phyloP scores from a whole-genome alignment of 2,888 invertebrate genomes.

The Nasonovia ribisnigri region DNA sequence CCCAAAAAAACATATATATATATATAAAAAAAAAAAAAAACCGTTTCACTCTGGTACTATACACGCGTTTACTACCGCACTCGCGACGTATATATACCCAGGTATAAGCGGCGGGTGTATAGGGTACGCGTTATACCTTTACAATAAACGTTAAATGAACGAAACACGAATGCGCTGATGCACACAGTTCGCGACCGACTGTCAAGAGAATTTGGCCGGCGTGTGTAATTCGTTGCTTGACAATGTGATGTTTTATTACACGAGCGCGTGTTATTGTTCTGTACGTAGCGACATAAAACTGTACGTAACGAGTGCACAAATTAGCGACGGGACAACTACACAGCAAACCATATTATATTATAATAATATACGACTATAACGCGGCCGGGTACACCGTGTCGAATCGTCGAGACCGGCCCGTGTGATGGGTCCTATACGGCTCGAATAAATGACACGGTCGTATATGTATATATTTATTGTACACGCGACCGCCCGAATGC shows the following conservation, averaged over 20 bases:
- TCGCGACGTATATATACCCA: background rate
- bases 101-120: background rate
- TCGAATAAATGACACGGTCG: too few relatives aligned
- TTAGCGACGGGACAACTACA: background rate
- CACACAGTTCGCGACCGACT: background rate
- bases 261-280: slow-evolving; percentile 5
- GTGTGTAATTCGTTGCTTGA: background rate
- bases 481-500: too few relatives aligned
- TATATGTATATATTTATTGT: too few relatives aligned
- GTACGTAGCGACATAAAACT: slow-evolving; percentile 10
- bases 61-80: background rate
- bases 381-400: too few relatives aligned
- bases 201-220: background rate
- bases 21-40: slow-evolving; percentile 3
- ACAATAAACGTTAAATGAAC: background rate
- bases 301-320: slow-evolving; percentile 8
- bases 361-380: too few relatives aligned
- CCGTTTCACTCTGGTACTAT: background rate
- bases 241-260: background rate
- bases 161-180: slow-evolving; percentile 22
- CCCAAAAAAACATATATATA: slow-evolving; percentile 29
- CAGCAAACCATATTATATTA: too few relatives aligned
- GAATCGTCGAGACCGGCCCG: too few relatives aligned
- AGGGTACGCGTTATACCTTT: background rate
- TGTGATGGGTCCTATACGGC: too few relatives aligned